A percentile compares a stretch with the other conserved stretches of the same genome.
Conservation (phyloP, 2,113 vertebrate species). For the Corvus moneduloides region DNA sequence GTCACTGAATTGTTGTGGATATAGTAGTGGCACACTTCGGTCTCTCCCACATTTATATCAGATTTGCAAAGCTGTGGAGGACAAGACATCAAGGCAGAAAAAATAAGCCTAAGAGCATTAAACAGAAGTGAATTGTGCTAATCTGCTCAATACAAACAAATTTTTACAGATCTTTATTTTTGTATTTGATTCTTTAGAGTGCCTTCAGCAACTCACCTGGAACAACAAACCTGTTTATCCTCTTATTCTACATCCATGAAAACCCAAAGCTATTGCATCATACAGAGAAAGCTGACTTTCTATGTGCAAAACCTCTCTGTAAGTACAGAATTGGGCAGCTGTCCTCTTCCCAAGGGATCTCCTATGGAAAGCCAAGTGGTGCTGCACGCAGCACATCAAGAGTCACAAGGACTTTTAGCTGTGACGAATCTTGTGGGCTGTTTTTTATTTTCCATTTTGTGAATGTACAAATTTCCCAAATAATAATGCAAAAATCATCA, state of each 20-base stretch:
- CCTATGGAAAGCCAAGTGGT: not conserved
- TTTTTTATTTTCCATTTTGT: not conserved
- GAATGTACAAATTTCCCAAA: not conserved
- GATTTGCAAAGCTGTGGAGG: not conserved
- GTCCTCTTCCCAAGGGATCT: not conserved
- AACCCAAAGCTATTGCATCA: not conserved
- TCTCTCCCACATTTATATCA: not conserved
- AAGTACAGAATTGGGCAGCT: not conserved
- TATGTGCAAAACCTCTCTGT: not conserved
- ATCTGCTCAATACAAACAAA: accelerated
- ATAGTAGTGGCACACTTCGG: not conserved
- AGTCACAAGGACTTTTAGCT: not conserved
- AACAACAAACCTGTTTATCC: not conserved
- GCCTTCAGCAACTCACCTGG: not conserved
- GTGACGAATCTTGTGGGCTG: not conserved
- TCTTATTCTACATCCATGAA: not conserved
- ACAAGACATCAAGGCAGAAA: not conserved
- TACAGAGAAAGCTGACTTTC: not conserved
- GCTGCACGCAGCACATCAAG: not conserved
- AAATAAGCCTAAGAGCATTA: not conserved
- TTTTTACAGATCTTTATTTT: not conserved
- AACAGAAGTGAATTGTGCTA: not conserved
- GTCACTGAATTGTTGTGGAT: not conserved
- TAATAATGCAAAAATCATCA: not conserved
- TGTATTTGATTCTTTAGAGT: not conserved